Base-by-base conservation (phyloP, 2,797 vertebrate genomes). In the Helarctos malayanus region DNA sequence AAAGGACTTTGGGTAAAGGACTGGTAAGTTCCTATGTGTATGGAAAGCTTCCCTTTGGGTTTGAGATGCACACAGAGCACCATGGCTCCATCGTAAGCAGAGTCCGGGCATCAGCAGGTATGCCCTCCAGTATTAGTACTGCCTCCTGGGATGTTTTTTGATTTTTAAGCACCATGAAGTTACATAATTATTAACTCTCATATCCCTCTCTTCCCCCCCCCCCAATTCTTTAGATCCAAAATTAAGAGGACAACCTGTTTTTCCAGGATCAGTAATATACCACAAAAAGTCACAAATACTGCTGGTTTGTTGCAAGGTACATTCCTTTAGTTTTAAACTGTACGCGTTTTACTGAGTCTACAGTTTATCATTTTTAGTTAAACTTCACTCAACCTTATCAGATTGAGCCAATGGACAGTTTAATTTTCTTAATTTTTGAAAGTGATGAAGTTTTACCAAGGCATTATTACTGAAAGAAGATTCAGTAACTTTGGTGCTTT, bases 301-400 rank as follows among this genome's bases (percentile, higher is more conserved):
- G 96, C 93, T 99, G 56, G 99, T 99, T 96, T 97, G 98, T 89
- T 99, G 99, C 98, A 99, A 99, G 99, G 99, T 99, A 98, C 52
- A 90, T 54, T 95, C 49, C 0, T 88, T 93, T 95, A 13, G 85
- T 97, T 97, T 96, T 2, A 54, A 14, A 15, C 56, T 76, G 45
- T 75, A 15, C 16, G 97, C 49, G 10, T 25, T 96, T 59, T 49
- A 41, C 12, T 94, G 52, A 96, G 47, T 56, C 89, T 94, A n/a
- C 84, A 12, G 1, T 45, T 98, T 95, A 71, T 35, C 61, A 54
- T 91, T 95, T 97, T 92, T 25, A 87, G 45, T 61, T 93, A 47
- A 54, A 85, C 27, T 89, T 88, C n/a, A 78, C 16, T 75, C 45
- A 93, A 57, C 79, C 94, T 23, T 38, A 25, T 92, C 83, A 57